These are phyloP conservation scores for Trematocara zebra DNA, from an alignment of 2,113 vertebrate genomes.

Conservation along the genomic window DNA sequence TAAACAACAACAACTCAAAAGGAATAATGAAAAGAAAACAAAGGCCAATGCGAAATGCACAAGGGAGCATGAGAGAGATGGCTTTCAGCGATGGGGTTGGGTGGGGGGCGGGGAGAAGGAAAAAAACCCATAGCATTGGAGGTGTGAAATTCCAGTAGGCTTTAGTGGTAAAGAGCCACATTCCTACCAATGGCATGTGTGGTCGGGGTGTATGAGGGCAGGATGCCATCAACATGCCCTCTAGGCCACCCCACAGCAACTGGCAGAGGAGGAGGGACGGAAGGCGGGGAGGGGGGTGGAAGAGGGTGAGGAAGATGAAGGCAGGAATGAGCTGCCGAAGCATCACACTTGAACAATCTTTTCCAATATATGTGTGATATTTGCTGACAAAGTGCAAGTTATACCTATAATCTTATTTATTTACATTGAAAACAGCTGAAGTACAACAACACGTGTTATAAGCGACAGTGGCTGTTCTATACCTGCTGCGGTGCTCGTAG, in stretches of 20 bases:
- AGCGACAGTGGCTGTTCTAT: background rate
- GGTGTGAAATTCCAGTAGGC: conserved; percentile 65
- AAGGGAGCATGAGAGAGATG: background rate
- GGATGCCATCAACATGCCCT: conserved; percentile 44
- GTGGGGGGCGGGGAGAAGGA: background rate
- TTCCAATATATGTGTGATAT: background rate
- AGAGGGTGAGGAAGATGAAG: background rate
- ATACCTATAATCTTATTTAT: background rate
- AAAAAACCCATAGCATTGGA: conserved; percentile 31
- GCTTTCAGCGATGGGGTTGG: conserved; percentile 9
- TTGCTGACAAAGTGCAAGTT: background rate
- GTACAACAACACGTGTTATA: background rate
- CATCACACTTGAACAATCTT: background rate
- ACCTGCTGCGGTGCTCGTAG: conserved; percentile 98
- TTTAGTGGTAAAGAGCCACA: conserved; percentile 47
- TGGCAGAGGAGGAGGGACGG: background rate
- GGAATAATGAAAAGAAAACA: background rate
- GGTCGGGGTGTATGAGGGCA: conserved; percentile 38
- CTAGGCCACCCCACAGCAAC: conserved; percentile 40
- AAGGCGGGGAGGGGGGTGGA: background rate
- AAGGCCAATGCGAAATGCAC: background rate
- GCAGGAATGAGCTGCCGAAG: background rate
- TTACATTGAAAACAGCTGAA: background rate
- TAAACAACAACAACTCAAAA: background rate
- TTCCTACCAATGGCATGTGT: conserved; percentile 60